phyloP scores from a whole-genome alignment of 2,888 invertebrate genomes.

The Coecobrya sp. region DNA sequence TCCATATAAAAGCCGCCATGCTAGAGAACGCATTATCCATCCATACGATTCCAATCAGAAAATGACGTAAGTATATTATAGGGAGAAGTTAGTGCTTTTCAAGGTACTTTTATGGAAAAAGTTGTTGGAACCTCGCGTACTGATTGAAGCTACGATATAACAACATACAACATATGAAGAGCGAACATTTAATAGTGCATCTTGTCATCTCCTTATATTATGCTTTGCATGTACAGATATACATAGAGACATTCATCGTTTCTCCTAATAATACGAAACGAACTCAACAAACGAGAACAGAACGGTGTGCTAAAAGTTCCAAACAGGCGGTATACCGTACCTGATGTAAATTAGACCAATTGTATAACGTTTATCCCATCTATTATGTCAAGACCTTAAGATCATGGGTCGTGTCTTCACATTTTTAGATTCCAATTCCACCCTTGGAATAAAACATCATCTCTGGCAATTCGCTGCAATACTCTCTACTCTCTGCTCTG shows the following conservation, averaged over 20 bases:
- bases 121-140: neutral
- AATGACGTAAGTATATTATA: slow-evolving; percentile 6
- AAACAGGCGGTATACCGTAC: neutral
- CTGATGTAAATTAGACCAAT: neutral
- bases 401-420: slow-evolving; percentile 35
- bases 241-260: neutral
- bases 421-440: slow-evolving; percentile 22
- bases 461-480: neutral
- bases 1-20: neutral
- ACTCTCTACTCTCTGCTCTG: neutral
- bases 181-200: slow-evolving; percentile 12
- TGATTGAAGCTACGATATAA: neutral
- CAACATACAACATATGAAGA: no score
- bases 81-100: slow-evolving; percentile 4
- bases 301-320: slow-evolving; percentile 71
- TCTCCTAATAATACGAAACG: neutral
- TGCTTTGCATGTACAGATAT: neutral
- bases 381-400: neutral
- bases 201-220: neutral
- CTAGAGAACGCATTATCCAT: neutral
- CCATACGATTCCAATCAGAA: slow-evolving; percentile 49
- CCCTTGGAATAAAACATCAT: no score
- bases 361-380: slow-evolving; percentile 25
- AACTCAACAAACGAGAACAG: neutral
- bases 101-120: slow-evolving; percentile 23